Base-by-base conservation (phyloP, 2,113 vertebrate species). In the Mionectes macconnelli region DNA sequence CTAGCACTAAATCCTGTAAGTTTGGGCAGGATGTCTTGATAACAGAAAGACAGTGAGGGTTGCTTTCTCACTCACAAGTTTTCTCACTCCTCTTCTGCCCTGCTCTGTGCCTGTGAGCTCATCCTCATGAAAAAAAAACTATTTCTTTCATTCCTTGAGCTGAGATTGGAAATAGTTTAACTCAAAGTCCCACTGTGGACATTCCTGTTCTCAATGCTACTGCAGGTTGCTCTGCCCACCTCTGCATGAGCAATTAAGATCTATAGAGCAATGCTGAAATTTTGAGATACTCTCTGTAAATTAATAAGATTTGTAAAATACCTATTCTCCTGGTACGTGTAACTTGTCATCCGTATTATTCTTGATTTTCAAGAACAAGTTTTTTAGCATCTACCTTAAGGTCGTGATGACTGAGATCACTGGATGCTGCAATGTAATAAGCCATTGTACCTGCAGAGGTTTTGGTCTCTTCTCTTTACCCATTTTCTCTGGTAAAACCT, bases 271-370 rank as follows among this genome's bases (percentile, higher is more conserved):
- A 44, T 47, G 23, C 2, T 47, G 56, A 16, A 47, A 75, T 60
- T 78, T 87, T 53, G 33, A 74, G 24, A 60, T 31, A 80, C 0
- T 0, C 11, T 74, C 20, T 70, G 33, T 83, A 79, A 84, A 56
- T 28, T 8, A 79, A 7, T 44, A 37, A 72, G 33, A 3, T 79
- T 52, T 75, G 60, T 39, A 40, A 77, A 75, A 72, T 40, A 56
- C 3, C 13, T 47, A 0, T 52, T 60, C 21, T 83, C 17, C 27
- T 44, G 9, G 11, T 60, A 56, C 0, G 0, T 25, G 5, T n/a
- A 75, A 91, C 11, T 66, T 52, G 15, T 86, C 50, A 44, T 66
- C 10, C 5, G 5, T 57, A 18, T 39, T 57, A 18, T 39, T 56
- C 27, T 78, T 42, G 30, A 67, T 64, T 75, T 84, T 82, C 60